Base-by-base conservation (phyloP, 2,113 vertebrate species). In the Megaleporinus macrocephalus region DNA sequence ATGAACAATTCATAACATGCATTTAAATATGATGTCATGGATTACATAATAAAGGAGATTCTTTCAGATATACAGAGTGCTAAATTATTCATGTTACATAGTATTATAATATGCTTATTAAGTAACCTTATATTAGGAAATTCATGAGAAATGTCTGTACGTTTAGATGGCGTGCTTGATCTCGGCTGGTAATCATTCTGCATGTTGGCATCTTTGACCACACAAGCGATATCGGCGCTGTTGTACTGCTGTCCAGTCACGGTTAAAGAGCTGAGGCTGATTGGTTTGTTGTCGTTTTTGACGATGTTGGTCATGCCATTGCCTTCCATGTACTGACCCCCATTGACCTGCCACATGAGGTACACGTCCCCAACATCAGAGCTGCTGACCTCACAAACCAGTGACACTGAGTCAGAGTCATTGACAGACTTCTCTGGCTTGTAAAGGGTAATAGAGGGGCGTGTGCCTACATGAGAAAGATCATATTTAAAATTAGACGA, bases 341-440 rank as follows among this genome's bases (percentile, higher is more conserved):
- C 0, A 3, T 0, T 14, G 20, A 26, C 33, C 57, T 0, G 22
- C 83, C 83, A 84, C 78, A 72, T 84, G 2, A 81, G n/a, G 36
- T 81, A 78, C 6, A 84, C 79, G 59, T 81, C n/a, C 0, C 44
- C 59, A 16, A 70, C 65, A 51, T 68, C 14, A 62, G 14, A 4
- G 33, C 30, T 72, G 14, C 20, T 76, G 33, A 81, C 73, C 73
- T 81, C 83, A 84, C 83, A 81, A 15, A 77, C 73, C n/a, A 44
- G n/a, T 22, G 79, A 72, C 1, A 65, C 24, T 18, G 0, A 0
- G 3, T 20, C n/a, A 1, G 1, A 71, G 55, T 33, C 20, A 13
- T 9, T 15, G 36, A 9, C 6, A 0, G 0, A 9, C 16, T 2
- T 0, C 1, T 69, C 36, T 6, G 41, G 47, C 62, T 1, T 65